Percentiles rank a stretch among this genome's conserved stretches.
phyloP scores from a whole-genome alignment of 1,140 invertebrate genomes.

The Zaprionus taronus region DNA sequence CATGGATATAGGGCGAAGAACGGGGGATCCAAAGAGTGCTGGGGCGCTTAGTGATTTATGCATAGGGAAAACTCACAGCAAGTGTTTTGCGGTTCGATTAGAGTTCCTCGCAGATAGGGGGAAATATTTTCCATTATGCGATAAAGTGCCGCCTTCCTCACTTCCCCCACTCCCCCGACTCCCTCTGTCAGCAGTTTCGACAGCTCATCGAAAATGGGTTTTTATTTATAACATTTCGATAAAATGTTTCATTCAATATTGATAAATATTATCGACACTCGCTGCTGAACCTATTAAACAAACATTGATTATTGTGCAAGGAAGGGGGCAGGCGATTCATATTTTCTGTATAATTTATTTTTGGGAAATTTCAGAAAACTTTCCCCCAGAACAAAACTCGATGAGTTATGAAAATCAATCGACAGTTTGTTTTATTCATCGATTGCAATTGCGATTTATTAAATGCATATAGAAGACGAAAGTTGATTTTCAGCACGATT shows the following conservation, averaged over 20 bases:
- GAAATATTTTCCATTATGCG: conserved; percentile 1
- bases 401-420: neutral
- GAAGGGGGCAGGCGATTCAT: too few species aligned
- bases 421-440: neutral
- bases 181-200: neutral
- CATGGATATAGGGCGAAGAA: neutral
- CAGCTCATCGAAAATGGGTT: neutral
- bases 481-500: too few species aligned
- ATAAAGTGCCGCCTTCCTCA: neutral
- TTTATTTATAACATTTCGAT: conserved; percentile 12
- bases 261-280: conserved; percentile 1
- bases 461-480: too few species aligned
- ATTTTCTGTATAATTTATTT: neutral
- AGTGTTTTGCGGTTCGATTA: neutral
- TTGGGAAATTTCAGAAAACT: neutral
- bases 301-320: neutral
- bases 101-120: neutral
- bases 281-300: neutral
- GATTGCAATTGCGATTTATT: too few species aligned
- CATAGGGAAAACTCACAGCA: neutral
- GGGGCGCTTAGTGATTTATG: neutral
- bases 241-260: neutral
- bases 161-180: neutral
- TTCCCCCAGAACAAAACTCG: too few species aligned
- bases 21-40: neutral